Conservation (phyloP, 2,888 invertebrate species). For the Drosophila falleni region DNA sequence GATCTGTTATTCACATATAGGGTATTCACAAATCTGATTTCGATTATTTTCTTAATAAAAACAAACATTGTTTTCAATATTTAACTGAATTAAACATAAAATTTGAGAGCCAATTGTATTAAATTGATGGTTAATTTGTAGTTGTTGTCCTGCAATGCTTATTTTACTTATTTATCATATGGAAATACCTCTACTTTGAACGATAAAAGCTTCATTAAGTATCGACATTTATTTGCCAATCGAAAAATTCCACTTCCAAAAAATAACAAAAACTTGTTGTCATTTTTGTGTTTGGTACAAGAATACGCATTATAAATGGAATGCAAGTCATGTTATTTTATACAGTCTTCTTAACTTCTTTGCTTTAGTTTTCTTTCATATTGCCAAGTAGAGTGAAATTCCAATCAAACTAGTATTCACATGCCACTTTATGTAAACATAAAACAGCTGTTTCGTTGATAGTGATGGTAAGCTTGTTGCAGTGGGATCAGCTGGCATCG, state of each 20-base stretch:
- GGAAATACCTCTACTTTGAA: not conserved
- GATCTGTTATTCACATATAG: slow-evolving; percentile 1
- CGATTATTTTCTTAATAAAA: not conserved
- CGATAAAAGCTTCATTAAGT: too few relatives aligned
- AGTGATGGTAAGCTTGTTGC: not conserved
- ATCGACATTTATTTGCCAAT: not conserved
- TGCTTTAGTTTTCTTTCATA: not conserved
- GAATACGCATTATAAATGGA: not conserved
- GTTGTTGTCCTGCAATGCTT: not conserved
- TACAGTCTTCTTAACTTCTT: not conserved
- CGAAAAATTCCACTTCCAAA: not conserved
- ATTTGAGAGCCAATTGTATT: not conserved
- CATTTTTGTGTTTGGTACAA: not conserved
- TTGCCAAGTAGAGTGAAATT: not conserved
- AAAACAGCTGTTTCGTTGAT: slow-evolving; percentile 8
- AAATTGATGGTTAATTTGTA: not conserved
- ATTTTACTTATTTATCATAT: not conserved
- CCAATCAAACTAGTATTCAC: too few relatives aligned
- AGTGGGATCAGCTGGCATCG: slow-evolving; percentile 2
- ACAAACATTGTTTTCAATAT: not conserved
- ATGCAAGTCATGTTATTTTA: not conserved
- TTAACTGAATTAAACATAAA: not conserved
- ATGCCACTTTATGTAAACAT: not conserved
- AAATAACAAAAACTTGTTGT: not conserved
- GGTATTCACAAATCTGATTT: not conserved